Evolutionary conservation across 1,140 invertebrate genomes (phyloP).

Genomic region (Trinorchestia longiramus): DNA sequence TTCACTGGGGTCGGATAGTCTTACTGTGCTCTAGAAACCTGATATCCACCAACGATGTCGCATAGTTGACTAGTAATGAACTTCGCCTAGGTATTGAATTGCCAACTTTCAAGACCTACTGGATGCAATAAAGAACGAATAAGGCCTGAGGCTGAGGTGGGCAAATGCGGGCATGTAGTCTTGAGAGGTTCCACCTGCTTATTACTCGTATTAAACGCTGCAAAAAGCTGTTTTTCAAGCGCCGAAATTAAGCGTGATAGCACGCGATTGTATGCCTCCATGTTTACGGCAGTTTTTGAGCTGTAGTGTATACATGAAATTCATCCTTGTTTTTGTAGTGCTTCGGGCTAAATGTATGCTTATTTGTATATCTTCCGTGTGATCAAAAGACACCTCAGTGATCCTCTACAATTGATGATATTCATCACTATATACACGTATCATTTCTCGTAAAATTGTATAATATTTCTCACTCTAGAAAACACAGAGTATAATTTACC

Average conservation of each 20-base stretch:
- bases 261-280: slow-evolving; percentile 9
- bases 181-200: slow-evolving; percentile 8
- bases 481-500: neutral
- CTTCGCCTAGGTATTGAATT: neutral
- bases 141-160: neutral
- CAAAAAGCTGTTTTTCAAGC: slow-evolving; percentile 34
- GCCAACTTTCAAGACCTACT: neutral
- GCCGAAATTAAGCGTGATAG: neutral
- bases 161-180: neutral
- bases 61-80: slow-evolving; percentile 9
- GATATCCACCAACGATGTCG: neutral
- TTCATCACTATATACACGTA: neutral
- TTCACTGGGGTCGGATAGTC: neutral
- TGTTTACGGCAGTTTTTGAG: neutral
- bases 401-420: neutral
- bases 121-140: neutral
- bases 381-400: neutral
- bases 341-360: neutral
- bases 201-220: slow-evolving; percentile 18
- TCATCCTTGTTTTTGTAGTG: neutral
- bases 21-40: neutral
- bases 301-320: neutral
- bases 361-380: neutral
- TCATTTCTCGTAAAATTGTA: neutral
- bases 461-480: neutral